Conservation (phyloP, 2,113 vertebrate species). For the Gorsachius goisagi region DNA sequence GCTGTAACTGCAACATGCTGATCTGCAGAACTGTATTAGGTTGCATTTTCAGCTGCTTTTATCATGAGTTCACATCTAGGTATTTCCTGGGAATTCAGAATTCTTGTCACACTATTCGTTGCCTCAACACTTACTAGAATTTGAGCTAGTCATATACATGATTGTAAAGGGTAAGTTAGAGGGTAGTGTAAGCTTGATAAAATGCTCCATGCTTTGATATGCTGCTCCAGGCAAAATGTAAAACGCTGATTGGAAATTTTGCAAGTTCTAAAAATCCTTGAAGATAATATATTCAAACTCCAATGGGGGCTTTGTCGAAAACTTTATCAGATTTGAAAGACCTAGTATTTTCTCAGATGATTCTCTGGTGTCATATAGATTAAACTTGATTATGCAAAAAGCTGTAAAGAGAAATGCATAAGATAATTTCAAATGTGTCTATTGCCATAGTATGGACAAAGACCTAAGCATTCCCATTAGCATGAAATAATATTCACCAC, state of each 20-base stretch:
- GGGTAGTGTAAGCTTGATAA: conserved; percentile 32
- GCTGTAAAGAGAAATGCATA: not conserved
- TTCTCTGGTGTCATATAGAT: not conserved
- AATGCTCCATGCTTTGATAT: conserved; percentile 32
- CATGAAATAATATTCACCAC: not conserved
- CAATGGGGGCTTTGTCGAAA: not conserved
- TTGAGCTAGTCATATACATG: not conserved
- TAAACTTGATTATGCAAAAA: conserved; percentile 16
- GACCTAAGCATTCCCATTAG: not conserved
- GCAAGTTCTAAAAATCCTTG: conserved; percentile 49
- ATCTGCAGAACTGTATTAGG: not conserved
- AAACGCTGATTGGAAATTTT: conserved; percentile 14
- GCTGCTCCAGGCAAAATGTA: conserved; percentile 50
- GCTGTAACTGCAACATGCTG: not conserved
- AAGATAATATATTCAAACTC: conserved; percentile 50
- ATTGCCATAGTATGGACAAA: not conserved
- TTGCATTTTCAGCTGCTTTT: not conserved
- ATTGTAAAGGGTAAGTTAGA: conserved; percentile 13
- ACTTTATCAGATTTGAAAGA: conserved; percentile 45
- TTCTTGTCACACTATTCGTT: not conserved
- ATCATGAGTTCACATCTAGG: not conserved
- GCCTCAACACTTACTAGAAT: not conserved
- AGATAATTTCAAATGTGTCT: not conserved
- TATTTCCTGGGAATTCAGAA: conserved; percentile 19
- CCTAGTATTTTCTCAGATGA: conserved; percentile 39